Base-by-base conservation (phyloP, 2,797 vertebrate species). In the Acanthurus tractus region DNA sequence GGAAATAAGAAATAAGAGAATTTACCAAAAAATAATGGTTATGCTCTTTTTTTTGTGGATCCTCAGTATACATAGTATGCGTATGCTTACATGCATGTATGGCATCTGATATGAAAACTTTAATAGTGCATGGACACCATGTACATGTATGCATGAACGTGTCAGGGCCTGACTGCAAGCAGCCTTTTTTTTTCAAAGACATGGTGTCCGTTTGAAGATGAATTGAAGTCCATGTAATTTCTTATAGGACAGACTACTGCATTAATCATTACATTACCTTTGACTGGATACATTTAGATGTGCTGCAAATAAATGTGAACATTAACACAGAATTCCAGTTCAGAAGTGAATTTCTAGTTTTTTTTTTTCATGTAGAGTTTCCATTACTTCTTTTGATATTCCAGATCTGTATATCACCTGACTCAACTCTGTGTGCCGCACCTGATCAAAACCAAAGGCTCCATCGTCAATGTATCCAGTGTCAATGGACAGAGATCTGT, bases 401-500 rank as follows among this genome's bases (percentile, higher is more conserved):
- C 36, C 85, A 96, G 95, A 78, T 93, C 95, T 22, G 86, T 96
- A 0, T 96, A 91, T 79, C 90, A 95, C 46, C 85, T 96, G 69
- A 96, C 95, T 74, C 94, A 95, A 0, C 90, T 96, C 3, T 96
- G 96, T 53, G 95, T 96, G 20, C 96, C 96, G 0, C 95, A 96
- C 83, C 91, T 96, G 48, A 92, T 96, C 67, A 87, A 95, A 74
- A 95, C 94, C 59, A 95, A 96, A 89, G 96, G 96, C 82, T 94
- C 91, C 59, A 93, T 96, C 18, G 89, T 96, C 81, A 96, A 95
- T 0, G 95, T 96, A 0, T 96, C 96, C 81, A 96, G 96, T 67
- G 90, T 96, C n/a, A 96, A 95, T 2, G 95, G 96, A 6, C 95
- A 96, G 70, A 91, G 96, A 95, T 93, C 96, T 3, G 96, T 96